Base-by-base conservation (phyloP, 2,888 invertebrate species). In the Eledone cirrhosa region DNA sequence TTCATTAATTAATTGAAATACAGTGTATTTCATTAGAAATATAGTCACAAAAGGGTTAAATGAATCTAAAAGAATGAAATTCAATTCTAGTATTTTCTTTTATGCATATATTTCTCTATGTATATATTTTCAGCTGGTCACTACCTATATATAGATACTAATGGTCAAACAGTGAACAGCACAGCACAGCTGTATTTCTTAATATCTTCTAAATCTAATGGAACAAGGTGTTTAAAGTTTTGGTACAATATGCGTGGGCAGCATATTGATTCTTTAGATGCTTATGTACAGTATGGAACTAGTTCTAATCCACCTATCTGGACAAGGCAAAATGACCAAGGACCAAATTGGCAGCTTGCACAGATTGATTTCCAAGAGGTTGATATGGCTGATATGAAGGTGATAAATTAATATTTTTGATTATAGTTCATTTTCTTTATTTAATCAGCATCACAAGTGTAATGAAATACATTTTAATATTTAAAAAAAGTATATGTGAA, bases 101-200 rank as follows among this genome's bases (percentile, higher is more conserved):
- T 41, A 3, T 41, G 41, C 11, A n/a, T n/a, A n/a, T n/a, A n/a
- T n/a, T n/a, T n/a, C n/a, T n/a, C n/a, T n/a, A n/a, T 72, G 22
- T 31, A 72, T 77, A 27, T 48, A 11, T 53, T 79, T 80, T 3
- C 80, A 87, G 87, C 78, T 53, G 87, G 89, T 7, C 86, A 84
- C 79, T 89, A 89, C 81, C 78, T 88, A 65, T 88, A 87, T 78
- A 83, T 88, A 48, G 87, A 88, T 78, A 83, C 93, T 0, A 91
- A 92, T 8, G 92, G 91, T 83, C 92, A 93, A 0, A 88, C 93
- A 78, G 84, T 91, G 80, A 92, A 92, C 1, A 92, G 93, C 85
- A 90, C 90, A 72, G 93, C 93, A 0, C 89, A 92, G 80, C 80
- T 89, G 29, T 69, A 84, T 65, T 86, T 86, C 79, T 86, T 87